Conservation (phyloP, 2,113 vertebrate genomes). For the Microtus richardsoni region DNA sequence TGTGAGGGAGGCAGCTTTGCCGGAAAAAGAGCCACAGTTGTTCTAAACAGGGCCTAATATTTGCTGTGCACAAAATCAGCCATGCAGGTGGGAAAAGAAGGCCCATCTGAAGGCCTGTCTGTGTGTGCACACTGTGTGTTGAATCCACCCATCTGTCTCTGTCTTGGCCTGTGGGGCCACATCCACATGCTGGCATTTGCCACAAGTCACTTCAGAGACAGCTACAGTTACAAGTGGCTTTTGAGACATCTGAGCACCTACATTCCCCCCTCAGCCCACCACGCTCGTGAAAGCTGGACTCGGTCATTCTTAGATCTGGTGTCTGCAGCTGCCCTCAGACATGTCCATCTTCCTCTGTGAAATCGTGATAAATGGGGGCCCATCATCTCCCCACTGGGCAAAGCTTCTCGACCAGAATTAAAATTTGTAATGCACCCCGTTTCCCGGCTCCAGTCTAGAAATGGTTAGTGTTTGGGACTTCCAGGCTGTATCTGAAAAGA, state of each 20-base stretch:
- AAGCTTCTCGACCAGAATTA: background rate
- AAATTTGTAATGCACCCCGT: background rate
- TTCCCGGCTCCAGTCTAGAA: background rate
- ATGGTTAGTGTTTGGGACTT: background rate
- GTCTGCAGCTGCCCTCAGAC: constrained; percentile 45
- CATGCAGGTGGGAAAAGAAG: background rate
- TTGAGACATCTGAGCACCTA: constrained; percentile 25
- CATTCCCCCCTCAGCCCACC: background rate
- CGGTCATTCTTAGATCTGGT: background rate
- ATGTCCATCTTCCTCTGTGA: constrained; percentile 6
- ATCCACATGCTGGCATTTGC: background rate
- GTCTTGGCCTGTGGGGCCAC: background rate
- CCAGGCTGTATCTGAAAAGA: background rate
- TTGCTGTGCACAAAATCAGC: background rate
- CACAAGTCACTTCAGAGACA: constrained; percentile 28
- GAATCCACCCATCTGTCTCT: constrained; percentile 27
- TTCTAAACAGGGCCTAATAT: background rate
- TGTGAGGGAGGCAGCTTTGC: background rate
- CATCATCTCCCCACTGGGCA: background rate
- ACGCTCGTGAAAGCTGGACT: constrained; percentile 33
- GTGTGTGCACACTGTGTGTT: background rate
- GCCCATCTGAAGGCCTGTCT: constrained; percentile 23
- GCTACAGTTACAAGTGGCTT: constrained; percentile 62
- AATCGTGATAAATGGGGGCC: background rate
- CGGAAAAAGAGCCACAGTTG: background rate